These are phyloP conservation scores for Paramacrobiotus metropolitanus DNA, from an alignment of 1,140 invertebrate genomes.

Conservation along the genomic window DNA sequence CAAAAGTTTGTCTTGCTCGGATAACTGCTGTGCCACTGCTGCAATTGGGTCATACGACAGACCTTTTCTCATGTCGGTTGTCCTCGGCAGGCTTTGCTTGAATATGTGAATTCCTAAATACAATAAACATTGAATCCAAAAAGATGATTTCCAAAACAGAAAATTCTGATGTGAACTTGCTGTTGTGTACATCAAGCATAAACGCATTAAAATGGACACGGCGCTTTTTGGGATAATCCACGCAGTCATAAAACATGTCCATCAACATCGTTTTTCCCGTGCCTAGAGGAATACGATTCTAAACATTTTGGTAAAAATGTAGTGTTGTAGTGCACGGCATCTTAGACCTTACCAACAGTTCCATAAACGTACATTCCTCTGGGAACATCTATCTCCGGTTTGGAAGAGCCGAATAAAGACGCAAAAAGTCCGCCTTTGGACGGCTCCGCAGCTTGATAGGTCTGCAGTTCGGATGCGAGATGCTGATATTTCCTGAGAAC, in stretches of 20 bases:
- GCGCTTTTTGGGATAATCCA: slow-evolving; percentile 33
- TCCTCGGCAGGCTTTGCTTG: slow-evolving; percentile 13
- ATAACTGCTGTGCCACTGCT: slow-evolving; percentile 66
- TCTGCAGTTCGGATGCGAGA: neutral
- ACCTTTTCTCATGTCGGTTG: slow-evolving; percentile 28
- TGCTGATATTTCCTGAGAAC: neutral
- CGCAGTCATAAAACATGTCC: slow-evolving; percentile 76
- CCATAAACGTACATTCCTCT: slow-evolving; percentile 31
- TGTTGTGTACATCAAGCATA: slow-evolving; percentile 79
- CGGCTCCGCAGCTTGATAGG: neutral
- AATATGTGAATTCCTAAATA: slow-evolving; percentile 25
- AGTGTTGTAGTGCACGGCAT: slow-evolving; percentile 20
- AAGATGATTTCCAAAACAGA: neutral
- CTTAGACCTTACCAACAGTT: slow-evolving; percentile 26
- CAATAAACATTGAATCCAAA: slow-evolving; percentile 1
- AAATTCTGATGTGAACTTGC: slow-evolving; percentile 29
- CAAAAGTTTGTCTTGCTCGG: slow-evolving; percentile 59
- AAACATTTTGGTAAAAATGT: slow-evolving; percentile 4
- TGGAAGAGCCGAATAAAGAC: neutral
- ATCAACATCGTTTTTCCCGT: slow-evolving; percentile 96
- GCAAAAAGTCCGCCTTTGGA: neutral
- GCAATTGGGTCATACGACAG: slow-evolving; percentile 76
- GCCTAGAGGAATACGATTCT: slow-evolving; percentile 32
- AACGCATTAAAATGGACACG: slow-evolving; percentile 90
- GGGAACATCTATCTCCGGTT: slow-evolving; percentile 8